Evolutionary conservation across 1,140 invertebrate genomes (phyloP).

Genomic region (Drosophila pachea): DNA sequence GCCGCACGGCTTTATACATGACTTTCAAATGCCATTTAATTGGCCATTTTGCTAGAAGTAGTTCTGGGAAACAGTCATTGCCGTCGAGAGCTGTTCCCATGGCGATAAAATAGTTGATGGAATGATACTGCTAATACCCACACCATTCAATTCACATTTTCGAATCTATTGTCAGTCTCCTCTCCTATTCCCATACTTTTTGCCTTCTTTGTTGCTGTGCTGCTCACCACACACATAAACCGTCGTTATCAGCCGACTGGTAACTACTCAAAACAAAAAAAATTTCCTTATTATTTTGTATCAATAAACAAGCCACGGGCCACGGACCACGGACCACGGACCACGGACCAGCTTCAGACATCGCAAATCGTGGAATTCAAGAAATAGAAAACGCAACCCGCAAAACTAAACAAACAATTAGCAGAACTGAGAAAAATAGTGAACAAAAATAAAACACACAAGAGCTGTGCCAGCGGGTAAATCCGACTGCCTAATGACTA

Average conservation of each 20-base stretch:
- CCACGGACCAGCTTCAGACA: slow-evolving; percentile 2
- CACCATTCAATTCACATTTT: slow-evolving; percentile 13
- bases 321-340: slow-evolving; percentile 2
- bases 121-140: not conserved
- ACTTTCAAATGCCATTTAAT: slow-evolving; percentile 65
- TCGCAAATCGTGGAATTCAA: slow-evolving; percentile 27
- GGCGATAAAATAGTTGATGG: slow-evolving; percentile 11
- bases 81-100: slow-evolving; percentile 21
- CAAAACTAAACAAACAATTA: slow-evolving; percentile 72
- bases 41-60: slow-evolving; percentile 43
- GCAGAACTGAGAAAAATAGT: slow-evolving; percentile 35
- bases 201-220: too few species aligned
- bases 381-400: slow-evolving; percentile 62
- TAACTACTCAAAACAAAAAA: slow-evolving; percentile 22
- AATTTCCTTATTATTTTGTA: slow-evolving; percentile 35
- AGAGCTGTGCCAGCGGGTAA: not conserved
- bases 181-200: too few species aligned
- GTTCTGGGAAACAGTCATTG: slow-evolving; percentile 17
- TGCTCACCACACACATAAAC: too few species aligned
- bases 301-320: slow-evolving; percentile 51
- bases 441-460: not conserved
- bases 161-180: too few species aligned
- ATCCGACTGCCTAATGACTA: not conserved
- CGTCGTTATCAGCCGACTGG: too few species aligned
- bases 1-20: slow-evolving; percentile 43